Evolutionary conservation across 2,113 vertebrate genomes (phyloP), one percentile per base, ranked within the genome.

Genomic region (Seriola quinqueradiata): DNA sequence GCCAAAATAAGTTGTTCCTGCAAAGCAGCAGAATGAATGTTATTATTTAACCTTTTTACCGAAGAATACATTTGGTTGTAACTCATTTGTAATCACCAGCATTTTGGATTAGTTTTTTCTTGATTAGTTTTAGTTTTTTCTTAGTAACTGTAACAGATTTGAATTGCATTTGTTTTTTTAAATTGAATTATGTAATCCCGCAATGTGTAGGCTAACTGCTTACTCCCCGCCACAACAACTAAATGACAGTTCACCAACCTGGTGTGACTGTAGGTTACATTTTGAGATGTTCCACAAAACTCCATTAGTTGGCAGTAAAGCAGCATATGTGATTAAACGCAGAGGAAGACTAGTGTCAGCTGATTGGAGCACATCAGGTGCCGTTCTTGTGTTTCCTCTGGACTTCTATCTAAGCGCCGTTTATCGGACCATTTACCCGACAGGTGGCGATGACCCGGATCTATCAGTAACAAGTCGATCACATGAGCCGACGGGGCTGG

Each of bases 221-320:
- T 42, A 10, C 40, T 42, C 40, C 2, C 40, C 40, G 9, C 2
- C 40, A 42, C 40, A 9, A 10, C 10, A 42, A 23, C 21, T 23
- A 11, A 1, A 1, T 55, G 60, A 3, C 8, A 28, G 55, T 32
- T 23, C 8, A 36, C 1, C 17, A 11, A 5, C n/a, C 21, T 3
- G 9, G 2, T 74, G 4, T 40, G 28, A 32, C 34, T 48, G 9
- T 2, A 42, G 40, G 40, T 1, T 12, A 42, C 52, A 54, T 4
- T 8, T 55, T 16, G 38, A 63, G 44, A 71, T 58, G 19, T 83
- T 65, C 80, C 73, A 28, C 25, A n/a, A 42, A 69, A 66, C 38
- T 71, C 82, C 72, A 73, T 82, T 81, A 76, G 84, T 80, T 80
- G 84, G 79, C 84, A 85, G 79, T 65, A 82, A 83, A 84, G 75